Evolutionary conservation across 2,113 vertebrate species (phyloP).

Genomic region (Myrmecobius fasciatus): DNA sequence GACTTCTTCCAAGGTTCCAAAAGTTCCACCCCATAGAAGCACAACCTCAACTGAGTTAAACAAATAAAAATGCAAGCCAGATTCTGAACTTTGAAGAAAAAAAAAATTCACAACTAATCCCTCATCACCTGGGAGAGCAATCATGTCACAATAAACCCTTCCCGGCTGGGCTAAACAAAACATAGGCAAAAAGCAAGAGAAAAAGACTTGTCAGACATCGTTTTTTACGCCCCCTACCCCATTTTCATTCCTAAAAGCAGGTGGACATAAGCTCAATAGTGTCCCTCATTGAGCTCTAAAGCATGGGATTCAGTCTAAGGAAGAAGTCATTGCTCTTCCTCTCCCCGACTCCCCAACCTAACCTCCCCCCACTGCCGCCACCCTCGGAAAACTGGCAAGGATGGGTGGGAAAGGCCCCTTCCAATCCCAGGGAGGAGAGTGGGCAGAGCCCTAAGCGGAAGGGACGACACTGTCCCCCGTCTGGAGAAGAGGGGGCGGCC

Average conservation of each 20-base stretch:
- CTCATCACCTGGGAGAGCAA: not conserved
- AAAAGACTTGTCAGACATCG: not conserved
- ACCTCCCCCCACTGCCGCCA: not conserved
- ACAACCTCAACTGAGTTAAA: not conserved
- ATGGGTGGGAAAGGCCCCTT: not conserved
- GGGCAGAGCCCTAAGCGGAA: not conserved
- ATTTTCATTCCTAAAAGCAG: slow-evolving; percentile 6
- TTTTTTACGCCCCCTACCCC: slow-evolving; percentile 29
- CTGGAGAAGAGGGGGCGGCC: not conserved
- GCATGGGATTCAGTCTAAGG: slow-evolving; percentile 29
- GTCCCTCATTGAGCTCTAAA: not conserved
- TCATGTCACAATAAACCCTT: not conserved
- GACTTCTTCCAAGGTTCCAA: not conserved
- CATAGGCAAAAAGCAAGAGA: not conserved
- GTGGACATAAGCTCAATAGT: not conserved
- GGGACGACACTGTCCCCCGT: not conserved
- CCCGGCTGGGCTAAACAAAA: not conserved
- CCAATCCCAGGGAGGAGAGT: slow-evolving; percentile 24
- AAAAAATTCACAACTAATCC: not conserved
- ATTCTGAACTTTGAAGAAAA: not conserved
- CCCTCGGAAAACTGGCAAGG: not conserved
- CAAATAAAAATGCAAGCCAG: not conserved
- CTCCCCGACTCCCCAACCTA: slow-evolving; percentile 45
- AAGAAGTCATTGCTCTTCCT: not conserved
- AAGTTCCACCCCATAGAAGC: not conserved